Percentiles rank a stretch among this genome's conserved stretches.
phyloP scores from a whole-genome alignment of 2,113 vertebrate genomes.

The Scophthalmus maximus region DNA sequence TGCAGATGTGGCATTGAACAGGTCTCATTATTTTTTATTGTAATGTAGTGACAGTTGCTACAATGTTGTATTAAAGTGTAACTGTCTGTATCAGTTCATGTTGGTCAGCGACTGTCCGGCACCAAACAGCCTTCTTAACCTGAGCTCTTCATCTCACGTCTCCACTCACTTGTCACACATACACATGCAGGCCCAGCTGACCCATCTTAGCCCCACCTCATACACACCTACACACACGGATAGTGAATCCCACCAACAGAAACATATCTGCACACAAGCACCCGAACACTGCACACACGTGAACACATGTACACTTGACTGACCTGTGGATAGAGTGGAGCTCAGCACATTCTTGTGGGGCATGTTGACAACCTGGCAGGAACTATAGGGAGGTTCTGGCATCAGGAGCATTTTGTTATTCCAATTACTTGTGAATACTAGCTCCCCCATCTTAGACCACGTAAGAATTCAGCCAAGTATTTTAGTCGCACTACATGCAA shows the following conservation, averaged over 20 bases:
- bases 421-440: conserved; percentile 64
- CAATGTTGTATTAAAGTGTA: conserved; percentile 15
- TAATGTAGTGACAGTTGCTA: background rate
- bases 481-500: conserved; percentile 54
- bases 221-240: conserved; percentile 14
- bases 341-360: conserved; percentile 74
- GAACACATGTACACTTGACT: conserved; percentile 7
- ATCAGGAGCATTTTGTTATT: conserved; percentile 74
- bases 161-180: no score
- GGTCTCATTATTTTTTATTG: background rate
- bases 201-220: conserved; percentile 44
- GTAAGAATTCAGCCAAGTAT: conserved; percentile 52
- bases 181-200: conserved; percentile 41
- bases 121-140: conserved; percentile 20
- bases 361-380: conserved; percentile 77
- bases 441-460: conserved; percentile 59
- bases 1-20: conserved; percentile 10
- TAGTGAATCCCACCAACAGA: conserved; percentile 27
- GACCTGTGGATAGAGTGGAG: conserved; percentile 51
- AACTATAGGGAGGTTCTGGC: conserved; percentile 72
- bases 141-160: conserved; percentile 28
- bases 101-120: conserved; percentile 19
- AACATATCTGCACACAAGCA: conserved; percentile 11
- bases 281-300: background rate
- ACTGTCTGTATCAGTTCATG: conserved; percentile 17